Evolutionary conservation across 2,888 invertebrate genomes (phyloP).

Genomic region (Empis stercorea): DNA sequence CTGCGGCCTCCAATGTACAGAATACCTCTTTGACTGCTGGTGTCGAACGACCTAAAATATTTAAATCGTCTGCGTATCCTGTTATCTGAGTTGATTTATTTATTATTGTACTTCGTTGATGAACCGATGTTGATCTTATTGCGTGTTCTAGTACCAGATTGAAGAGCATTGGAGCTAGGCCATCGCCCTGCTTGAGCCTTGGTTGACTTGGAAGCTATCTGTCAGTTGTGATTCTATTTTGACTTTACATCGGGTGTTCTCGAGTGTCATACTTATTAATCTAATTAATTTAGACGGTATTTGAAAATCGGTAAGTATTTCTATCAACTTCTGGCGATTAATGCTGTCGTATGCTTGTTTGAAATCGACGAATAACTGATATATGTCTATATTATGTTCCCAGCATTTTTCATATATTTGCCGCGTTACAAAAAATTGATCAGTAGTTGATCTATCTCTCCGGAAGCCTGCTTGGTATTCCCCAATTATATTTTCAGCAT

Average conservation of each 20-base stretch:
- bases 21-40: not conserved
- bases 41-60: not conserved
- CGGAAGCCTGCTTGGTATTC: conserved; percentile 4
- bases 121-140: not conserved
- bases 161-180: conserved; percentile 3
- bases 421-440: not conserved
- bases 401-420: not conserved
- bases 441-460: not conserved
- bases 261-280: no score
- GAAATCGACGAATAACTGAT: not conserved
- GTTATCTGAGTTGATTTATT: not conserved
- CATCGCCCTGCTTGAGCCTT: not conserved
- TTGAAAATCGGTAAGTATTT: no score
- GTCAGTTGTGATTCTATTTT: no score
- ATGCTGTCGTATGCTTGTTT: conserved; percentile 2
- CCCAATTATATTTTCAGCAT: not conserved
- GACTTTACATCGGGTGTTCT: no score
- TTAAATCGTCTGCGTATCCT: conserved; percentile 2
- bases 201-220: no score
- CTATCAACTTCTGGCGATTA: not conserved
- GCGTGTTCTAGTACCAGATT: conserved; percentile 1
- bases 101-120: not conserved
- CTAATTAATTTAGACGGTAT: no score
- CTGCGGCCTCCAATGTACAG: not conserved
- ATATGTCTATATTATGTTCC: conserved; percentile 1